Percentiles rank a stretch among this genome's conserved stretches.
These are phyloP conservation scores for Masticophis lateralis DNA, from an alignment of 2,797 vertebrate species.

Conservation along the genomic window DNA sequence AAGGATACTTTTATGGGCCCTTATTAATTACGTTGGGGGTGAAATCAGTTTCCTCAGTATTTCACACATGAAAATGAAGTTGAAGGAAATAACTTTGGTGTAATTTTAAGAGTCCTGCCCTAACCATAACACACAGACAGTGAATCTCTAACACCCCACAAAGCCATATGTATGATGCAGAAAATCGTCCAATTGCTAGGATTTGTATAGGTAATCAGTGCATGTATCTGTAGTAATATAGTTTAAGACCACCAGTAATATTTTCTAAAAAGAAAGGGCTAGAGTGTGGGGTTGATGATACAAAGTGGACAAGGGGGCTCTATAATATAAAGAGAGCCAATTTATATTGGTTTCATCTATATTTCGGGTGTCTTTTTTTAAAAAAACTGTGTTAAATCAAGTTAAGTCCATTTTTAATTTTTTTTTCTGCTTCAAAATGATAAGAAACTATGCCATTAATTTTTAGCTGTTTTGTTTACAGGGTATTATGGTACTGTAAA, in stretches of 20 bases:
- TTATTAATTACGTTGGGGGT: background rate
- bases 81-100: background rate
- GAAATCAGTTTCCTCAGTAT: background rate
- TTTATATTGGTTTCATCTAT: background rate
- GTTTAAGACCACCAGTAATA: background rate
- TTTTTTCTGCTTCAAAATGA: background rate
- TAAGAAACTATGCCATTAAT: background rate
- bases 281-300: background rate
- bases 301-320: background rate
- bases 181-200: background rate
- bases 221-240: background rate
- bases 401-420: background rate
- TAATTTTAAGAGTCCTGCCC: background rate
- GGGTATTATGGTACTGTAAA: background rate
- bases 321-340: background rate
- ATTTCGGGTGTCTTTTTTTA: background rate
- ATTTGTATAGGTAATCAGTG: background rate
- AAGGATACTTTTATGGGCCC: background rate
- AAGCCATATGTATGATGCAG: background rate
- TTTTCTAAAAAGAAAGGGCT: background rate
- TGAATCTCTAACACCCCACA: background rate
- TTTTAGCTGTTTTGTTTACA: background rate
- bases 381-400: background rate
- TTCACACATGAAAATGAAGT: background rate
- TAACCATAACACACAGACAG: background rate